Evolutionary conservation across 2,797 vertebrate genomes (phyloP), one percentile per base, ranked within the genome.

Genomic region (Crypturellus tataupa): DNA sequence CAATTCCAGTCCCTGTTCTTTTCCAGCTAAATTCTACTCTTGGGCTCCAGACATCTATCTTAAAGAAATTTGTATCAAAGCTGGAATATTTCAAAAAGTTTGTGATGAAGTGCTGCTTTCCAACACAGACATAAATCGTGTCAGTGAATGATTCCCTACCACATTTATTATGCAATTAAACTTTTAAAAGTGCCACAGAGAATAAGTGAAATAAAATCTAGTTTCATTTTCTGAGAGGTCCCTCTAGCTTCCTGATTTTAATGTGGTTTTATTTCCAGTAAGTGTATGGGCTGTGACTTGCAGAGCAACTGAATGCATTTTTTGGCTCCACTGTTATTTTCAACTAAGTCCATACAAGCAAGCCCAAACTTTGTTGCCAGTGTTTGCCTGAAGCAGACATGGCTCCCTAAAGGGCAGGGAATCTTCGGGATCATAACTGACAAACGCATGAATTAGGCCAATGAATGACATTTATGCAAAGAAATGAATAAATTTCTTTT

Each of bases 61-160:
- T 85, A 72, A 55, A 80, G 49, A 87, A 89, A 87, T 58, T 65
- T 92, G 85, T 79, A 73, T 55, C 78, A 69, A 83, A 87, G 46
- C 27, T 55, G 55, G 55, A 85, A 29, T 71, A 78, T 72, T 80
- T 67, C 47, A 89, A 24, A 51, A 73, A 25, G 29, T 2, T 3
- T 55, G 81, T 72, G 83, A 81, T 67, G 55, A 93, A 81, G 46
- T 77, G 47, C 17, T 56, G 56, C 67, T 90, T 95, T 91, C 83
- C 73, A 93, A 64, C 11, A 87, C 14, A 49, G 24, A 42, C 27
- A 75, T 35, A 80, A 93, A 87, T 29, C 44, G 56, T 86, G 82
- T 89, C 89, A 77, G 24, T 2, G 4, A 89, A 75, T 89, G 80
- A 87, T 79, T 85, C 56, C 44, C 0, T 2, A 62, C 84, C 84